Evolutionary conservation across 2,797 vertebrate species (phyloP).

Genomic region (Glossophaga mutica): DNA sequence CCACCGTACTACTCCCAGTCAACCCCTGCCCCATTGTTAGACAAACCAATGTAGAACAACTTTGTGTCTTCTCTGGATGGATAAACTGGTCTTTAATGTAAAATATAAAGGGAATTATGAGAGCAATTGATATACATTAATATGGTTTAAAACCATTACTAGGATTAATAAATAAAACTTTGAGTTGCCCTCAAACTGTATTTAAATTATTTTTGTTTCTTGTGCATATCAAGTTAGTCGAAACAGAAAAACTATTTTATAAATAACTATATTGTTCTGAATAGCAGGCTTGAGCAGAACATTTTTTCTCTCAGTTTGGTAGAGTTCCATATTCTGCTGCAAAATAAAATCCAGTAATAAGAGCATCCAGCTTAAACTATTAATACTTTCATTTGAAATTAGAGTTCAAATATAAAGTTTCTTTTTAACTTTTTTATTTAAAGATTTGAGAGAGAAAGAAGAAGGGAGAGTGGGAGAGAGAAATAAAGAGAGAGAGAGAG

Average conservation of each 20-base stretch:
- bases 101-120: not conserved
- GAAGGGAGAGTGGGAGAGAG: too few species aligned
- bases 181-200: not conserved
- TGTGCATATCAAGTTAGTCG: not conserved
- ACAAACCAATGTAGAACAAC: slow-evolving; percentile 11
- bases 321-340: slow-evolving; percentile 14
- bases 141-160: not conserved
- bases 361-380: not conserved
- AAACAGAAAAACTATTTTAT: slow-evolving; percentile 2
- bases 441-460: too few species aligned
- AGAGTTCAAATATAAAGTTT: slow-evolving; percentile 23
- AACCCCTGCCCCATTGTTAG: not conserved
- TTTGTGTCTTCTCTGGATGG: not conserved
- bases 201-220: slow-evolving; percentile 10
- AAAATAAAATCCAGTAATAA: slow-evolving; percentile 33
- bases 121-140: not conserved
- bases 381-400: not conserved
- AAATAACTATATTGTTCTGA: slow-evolving; percentile 12
- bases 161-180: not conserved
- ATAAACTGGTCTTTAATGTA: not conserved
- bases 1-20: too few species aligned
- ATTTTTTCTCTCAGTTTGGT: slow-evolving; percentile 25
- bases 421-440: too few species aligned
- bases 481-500: too few species aligned
- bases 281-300: not conserved